phyloP scores from a whole-genome alignment of 2,797 vertebrate species.

The Melanotaenia boesemani region DNA sequence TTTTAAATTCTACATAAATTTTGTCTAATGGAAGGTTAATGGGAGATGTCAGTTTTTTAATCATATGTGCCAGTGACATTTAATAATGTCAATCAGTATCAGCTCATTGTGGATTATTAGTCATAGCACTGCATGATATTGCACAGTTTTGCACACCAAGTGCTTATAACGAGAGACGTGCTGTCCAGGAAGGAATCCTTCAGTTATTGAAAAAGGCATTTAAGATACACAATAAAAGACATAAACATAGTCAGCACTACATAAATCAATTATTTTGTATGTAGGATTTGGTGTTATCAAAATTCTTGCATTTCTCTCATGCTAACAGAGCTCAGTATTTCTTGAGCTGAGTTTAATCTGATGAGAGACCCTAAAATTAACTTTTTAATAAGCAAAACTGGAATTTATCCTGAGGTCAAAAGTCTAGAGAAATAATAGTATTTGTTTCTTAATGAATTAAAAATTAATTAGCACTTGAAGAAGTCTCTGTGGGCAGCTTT shows the following conservation, averaged over 20 bases:
- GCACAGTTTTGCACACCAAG: neutral
- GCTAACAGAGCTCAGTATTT: constrained; percentile 1
- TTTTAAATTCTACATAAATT: constrained; percentile 19
- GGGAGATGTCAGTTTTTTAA: neutral
- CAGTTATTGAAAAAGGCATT: neutral
- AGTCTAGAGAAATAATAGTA: constrained; percentile 55
- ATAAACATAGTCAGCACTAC: no score
- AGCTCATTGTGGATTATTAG: neutral
- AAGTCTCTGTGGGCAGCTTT: constrained; percentile 36
- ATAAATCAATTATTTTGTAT: no score
- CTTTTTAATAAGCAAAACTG: constrained; percentile 37
- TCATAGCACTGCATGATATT: neutral
- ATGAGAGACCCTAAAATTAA: constrained; percentile 28
- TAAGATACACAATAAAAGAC: neutral
- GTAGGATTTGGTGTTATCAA: no score
- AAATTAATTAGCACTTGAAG: constrained; percentile 61
- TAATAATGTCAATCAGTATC: constrained; percentile 5
- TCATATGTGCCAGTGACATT: neutral
- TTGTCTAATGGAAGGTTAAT: constrained; percentile 1
- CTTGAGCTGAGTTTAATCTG: constrained; percentile 25
- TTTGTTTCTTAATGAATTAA: constrained; percentile 59
- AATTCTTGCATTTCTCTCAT: no score
- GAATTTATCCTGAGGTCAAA: constrained; percentile 48
- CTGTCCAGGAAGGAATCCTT: no score
- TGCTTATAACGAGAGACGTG: neutral